Evolutionary conservation across 2,797 vertebrate genomes (phyloP), one percentile per base, ranked within the genome.

Genomic region (Mycteria americana): DNA sequence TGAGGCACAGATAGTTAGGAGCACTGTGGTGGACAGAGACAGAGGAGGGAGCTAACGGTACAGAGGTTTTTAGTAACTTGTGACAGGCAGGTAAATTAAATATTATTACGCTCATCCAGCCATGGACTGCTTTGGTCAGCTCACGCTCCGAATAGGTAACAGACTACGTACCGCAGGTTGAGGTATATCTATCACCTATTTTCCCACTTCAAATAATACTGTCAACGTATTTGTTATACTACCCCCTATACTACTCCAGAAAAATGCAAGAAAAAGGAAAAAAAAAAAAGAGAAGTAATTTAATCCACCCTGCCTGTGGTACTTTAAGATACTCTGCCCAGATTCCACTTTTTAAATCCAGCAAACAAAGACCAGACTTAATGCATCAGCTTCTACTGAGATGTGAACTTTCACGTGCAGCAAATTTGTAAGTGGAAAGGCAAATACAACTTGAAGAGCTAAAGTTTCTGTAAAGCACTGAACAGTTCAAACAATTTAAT

Each of bases 121-220:
- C 25, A 48, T 0, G 0, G 46, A 76, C 5, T 53, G 25, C 43
- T 82, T 48, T 73, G 28, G 72, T 24, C 54, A 76, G 22, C 19
- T 85, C n/a, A 73, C 1, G 0, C 21, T 53, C 50, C 13, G 21
- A 76, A n/a, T 0, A 65, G 0, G 0, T 48, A 85, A 48, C 10
- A 27, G 27, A 56, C 23, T 33, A 65, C 1, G 3, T 23, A 27
- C 11, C 5, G 0, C 59, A 79, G 37, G n/a, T 6, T 45, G 24
- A 59, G 22, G 9, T 68, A 8, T 11, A 64, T 35, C 28, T 11
- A 64, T 35, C 28, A n/a, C 23, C 17, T 15, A 2, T 85, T 82
- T 70, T 59, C n/a, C 28, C 50, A 46, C 35, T 88, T 85, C 31
- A 69, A 83, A 33, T 56, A 59, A 70, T 17, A 60, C 12, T 17